Conservation (phyloP, 2,888 invertebrate genomes). For the Apotomis turbidana region DNA sequence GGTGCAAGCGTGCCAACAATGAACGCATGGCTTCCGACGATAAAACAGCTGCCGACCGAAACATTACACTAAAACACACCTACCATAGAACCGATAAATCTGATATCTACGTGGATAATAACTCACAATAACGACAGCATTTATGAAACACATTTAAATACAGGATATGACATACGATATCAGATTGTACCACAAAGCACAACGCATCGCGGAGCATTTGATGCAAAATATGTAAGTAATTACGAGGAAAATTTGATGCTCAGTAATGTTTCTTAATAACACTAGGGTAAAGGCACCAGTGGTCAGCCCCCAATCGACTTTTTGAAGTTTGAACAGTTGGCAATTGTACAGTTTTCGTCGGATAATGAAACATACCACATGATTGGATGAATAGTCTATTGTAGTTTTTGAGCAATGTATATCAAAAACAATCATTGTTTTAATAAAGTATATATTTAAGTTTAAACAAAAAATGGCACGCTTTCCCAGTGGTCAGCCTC, state of each 20-base stretch:
- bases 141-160: slow-evolving; percentile 29
- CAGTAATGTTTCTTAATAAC: background rate
- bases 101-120: slow-evolving; percentile 39
- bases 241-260: background rate
- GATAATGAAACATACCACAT: no score
- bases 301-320: no score
- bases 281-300: no score
- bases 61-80: slow-evolving; percentile 48
- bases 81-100: slow-evolving; percentile 41
- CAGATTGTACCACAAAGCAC: background rate
- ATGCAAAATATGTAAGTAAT: background rate
- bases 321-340: no score
- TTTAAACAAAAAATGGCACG: no score
- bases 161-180: slow-evolving; percentile 33
- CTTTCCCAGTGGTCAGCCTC: no score
- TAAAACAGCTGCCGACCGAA: slow-evolving; percentile 60
- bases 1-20: slow-evolving; percentile 59
- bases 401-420: no score
- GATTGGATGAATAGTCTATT: no score
- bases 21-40: slow-evolving; percentile 59
- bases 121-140: slow-evolving; percentile 26
- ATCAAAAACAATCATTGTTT: no score
- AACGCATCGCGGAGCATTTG: background rate
- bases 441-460: no score
- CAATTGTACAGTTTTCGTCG: no score